Conservation (phyloP, 2,113 vertebrate genomes). For the Todiramphus saurophagus region DNA sequence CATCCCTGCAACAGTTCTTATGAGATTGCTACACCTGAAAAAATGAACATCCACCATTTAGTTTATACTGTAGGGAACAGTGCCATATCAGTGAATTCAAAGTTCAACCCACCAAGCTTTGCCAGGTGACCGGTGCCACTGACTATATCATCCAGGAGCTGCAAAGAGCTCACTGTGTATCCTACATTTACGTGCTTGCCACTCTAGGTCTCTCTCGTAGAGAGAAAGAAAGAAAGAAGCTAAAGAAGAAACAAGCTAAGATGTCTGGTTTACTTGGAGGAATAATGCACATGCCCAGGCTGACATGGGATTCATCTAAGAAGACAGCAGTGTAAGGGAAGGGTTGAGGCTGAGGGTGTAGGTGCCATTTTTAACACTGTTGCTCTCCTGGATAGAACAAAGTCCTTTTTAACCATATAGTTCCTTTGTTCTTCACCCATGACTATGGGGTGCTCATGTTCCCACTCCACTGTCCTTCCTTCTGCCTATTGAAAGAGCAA, state of each 20-base stretch:
- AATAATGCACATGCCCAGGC: rapidly evolving
- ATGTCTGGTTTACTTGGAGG: not conserved
- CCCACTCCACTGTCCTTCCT: not conserved
- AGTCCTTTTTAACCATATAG: not conserved
- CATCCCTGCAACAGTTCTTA: not conserved
- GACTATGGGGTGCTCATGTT: not conserved
- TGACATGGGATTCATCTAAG: not conserved
- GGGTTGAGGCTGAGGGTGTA: not conserved
- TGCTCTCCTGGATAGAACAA: not conserved
- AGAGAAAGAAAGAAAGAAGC: not conserved
- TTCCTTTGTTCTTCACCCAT: too few relatives aligned
- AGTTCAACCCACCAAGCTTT: not conserved
- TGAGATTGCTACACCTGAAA: not conserved
- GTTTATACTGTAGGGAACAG: not conserved
- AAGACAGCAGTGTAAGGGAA: not conserved
- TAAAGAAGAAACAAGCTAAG: not conserved
- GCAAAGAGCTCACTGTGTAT: not conserved
- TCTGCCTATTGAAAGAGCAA: not conserved
- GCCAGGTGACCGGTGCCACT: not conserved
- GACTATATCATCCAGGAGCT: not conserved
- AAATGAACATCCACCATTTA: rapidly evolving
- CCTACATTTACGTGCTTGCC: not conserved
- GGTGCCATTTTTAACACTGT: rapidly evolving
- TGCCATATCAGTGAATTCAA: not conserved
- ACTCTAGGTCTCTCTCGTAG: not conserved